Conservation (phyloP, 1,140 invertebrate species). For the Pogonomyrmex barbatus region DNA sequence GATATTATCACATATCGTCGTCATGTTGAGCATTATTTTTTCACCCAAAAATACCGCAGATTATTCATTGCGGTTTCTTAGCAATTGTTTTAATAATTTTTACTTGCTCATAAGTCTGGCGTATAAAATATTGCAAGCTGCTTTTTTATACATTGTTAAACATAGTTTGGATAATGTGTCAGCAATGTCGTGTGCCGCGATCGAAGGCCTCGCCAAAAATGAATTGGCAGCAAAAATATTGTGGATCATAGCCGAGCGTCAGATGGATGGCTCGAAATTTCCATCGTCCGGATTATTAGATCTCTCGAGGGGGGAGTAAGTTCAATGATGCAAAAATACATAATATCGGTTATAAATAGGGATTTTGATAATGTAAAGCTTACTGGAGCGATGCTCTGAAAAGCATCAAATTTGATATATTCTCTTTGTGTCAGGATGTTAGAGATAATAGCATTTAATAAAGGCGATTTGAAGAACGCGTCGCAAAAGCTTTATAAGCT, state of each 20-base stretch:
- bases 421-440: conserved; percentile 64
- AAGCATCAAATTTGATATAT: not conserved
- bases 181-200: conserved; percentile 55
- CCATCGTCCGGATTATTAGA: conserved; percentile 11
- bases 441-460: conserved; percentile 59
- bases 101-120: not conserved
- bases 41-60: not conserved
- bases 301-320: conserved; percentile 68
- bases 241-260: conserved; percentile 63
- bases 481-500: conserved; percentile 72
- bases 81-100: conserved; percentile 8
- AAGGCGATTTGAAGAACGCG: conserved; percentile 50
- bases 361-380: conserved; percentile 2
- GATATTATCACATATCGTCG: conserved; percentile 6
- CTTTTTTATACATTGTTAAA: conserved; percentile 50
- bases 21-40: not conserved
- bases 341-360: conserved; percentile 1
- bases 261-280: conserved; percentile 67
- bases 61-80: not conserved
- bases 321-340: conserved; percentile 24
- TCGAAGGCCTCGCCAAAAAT: conserved; percentile 62
- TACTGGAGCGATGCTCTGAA: not conserved
- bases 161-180: conserved; percentile 54
- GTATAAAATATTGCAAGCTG: conserved; percentile 49
- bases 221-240: conserved; percentile 66